Evolutionary conservation across 53 echinoderm and acorn worm genomes (phyloP).

Genomic region (Zoroaster sp.): DNA sequence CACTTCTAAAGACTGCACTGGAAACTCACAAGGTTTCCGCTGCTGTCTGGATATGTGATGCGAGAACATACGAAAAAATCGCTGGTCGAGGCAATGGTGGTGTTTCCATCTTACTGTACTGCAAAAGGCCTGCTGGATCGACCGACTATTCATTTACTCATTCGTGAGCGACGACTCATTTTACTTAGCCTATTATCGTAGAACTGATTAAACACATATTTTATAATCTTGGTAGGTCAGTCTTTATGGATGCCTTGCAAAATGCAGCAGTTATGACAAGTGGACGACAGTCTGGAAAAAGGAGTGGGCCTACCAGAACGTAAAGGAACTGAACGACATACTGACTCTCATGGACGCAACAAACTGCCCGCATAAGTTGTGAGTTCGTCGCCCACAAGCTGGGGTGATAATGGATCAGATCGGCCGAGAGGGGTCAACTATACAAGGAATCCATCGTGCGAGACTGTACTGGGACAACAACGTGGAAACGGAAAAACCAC

Average conservation of each 20-base stretch:
- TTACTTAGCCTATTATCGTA: no score
- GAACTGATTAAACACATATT: no score
- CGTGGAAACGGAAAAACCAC: neutral
- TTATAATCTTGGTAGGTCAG: no score
- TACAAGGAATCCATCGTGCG: slow-evolving; percentile 13
- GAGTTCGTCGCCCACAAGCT: slow-evolving; percentile 10
- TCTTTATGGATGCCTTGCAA: neutral
- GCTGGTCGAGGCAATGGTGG: no score
- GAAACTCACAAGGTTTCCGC: no score
- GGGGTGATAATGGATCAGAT: slow-evolving; percentile 36
- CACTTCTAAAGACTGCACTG: no score
- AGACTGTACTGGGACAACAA: neutral
- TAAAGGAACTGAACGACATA: neutral
- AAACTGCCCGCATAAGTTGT: neutral
- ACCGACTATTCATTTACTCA: no score
- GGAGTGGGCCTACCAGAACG: neutral
- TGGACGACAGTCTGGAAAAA: neutral
- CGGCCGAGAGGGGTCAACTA: slow-evolving; percentile 10
- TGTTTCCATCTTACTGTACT: no score
- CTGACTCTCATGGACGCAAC: neutral
- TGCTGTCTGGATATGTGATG: no score
- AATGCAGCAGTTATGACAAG: neutral
- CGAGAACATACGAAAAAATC: no score
- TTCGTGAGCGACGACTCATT: no score
- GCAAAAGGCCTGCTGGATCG: no score